Conservation (phyloP, 2,888 invertebrate species). For the Calameuta idolon region DNA sequence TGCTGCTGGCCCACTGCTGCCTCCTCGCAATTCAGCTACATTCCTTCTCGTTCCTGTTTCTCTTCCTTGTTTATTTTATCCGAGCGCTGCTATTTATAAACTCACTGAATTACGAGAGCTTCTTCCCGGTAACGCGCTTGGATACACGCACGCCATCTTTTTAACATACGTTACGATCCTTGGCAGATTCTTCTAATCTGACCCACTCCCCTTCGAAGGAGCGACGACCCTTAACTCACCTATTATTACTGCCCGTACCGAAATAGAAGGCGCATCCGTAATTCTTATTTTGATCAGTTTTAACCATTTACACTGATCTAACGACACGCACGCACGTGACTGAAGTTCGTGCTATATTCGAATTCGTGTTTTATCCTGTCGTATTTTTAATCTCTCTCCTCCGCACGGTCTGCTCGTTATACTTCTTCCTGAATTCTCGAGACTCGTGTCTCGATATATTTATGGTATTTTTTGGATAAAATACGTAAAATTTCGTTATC, state of each 20-base stretch:
- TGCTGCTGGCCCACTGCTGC: background rate
- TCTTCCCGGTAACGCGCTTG: background rate
- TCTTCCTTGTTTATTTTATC: constrained; percentile 2
- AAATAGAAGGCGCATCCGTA: background rate
- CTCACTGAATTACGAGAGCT: background rate
- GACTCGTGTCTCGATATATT: background rate
- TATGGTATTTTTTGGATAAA: background rate
- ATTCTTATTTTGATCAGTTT: background rate
- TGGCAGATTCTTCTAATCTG: background rate
- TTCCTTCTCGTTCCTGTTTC: background rate
- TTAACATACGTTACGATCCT: background rate
- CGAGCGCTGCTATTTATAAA: background rate
- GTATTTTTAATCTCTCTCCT: background rate
- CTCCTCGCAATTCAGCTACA: background rate
- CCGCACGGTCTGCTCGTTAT: background rate
- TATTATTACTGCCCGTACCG: background rate
- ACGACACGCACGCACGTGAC: background rate
- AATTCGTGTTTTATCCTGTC: background rate
- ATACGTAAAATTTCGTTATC: background rate
- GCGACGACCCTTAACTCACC: background rate
- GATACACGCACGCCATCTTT: background rate
- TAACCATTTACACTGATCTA: background rate
- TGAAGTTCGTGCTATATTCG: background rate
- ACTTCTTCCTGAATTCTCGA: background rate
- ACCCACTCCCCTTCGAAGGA: background rate